phyloP scores from a whole-genome alignment of 1,140 invertebrate genomes.

The Gryllus bimaculatus region DNA sequence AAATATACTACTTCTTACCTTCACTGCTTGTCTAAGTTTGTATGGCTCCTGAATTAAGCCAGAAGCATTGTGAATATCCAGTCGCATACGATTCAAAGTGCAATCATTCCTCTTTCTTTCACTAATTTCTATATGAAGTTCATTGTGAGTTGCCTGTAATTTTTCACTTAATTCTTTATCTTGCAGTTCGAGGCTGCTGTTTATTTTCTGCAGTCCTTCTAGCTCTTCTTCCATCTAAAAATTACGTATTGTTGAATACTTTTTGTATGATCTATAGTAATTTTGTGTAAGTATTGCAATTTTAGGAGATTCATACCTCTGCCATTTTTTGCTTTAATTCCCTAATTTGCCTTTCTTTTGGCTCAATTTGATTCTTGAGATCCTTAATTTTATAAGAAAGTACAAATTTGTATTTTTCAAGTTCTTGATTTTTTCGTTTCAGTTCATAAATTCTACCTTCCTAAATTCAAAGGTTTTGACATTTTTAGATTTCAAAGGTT shows the following conservation, averaged over 20 bases:
- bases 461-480: slow-evolving; percentile 24
- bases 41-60: slow-evolving; percentile 64
- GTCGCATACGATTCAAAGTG: slow-evolving; percentile 61
- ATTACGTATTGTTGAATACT: neutral
- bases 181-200: slow-evolving; percentile 55
- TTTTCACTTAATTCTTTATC: slow-evolving; percentile 66
- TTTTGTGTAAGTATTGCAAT: neutral
- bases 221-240: slow-evolving; percentile 51
- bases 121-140: slow-evolving; percentile 55
- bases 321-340: slow-evolving; percentile 69
- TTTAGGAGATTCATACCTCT: slow-evolving; percentile 36
- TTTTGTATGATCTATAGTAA: neutral
- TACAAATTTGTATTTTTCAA: slow-evolving; percentile 86
- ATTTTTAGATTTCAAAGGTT: too few species aligned
- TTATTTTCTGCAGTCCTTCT: slow-evolving; percentile 56
- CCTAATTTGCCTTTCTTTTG: slow-evolving; percentile 66
- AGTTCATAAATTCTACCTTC: slow-evolving; percentile 75
- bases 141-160: slow-evolving; percentile 53
- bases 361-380: slow-evolving; percentile 74
- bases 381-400: slow-evolving; percentile 82
- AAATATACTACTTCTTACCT: slow-evolving; percentile 34
- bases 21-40: slow-evolving; percentile 66
- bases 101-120: slow-evolving; percentile 52
- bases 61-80: slow-evolving; percentile 66
- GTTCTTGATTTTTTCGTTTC: slow-evolving; percentile 73